Evolutionary conservation across 2,113 vertebrate genomes (phyloP).

Genomic region (Hemiprocne comata): DNA sequence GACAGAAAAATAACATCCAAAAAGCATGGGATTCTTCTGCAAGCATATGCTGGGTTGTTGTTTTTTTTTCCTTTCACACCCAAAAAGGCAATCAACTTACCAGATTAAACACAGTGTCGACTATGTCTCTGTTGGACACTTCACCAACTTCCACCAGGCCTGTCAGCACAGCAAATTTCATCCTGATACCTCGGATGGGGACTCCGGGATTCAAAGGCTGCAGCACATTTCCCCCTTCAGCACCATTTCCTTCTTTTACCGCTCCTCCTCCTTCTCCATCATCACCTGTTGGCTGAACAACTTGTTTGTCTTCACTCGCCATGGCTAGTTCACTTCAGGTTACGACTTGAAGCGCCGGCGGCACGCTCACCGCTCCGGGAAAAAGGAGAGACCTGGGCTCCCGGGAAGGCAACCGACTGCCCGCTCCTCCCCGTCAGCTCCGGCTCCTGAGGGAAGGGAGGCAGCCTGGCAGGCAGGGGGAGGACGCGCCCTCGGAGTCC

Average conservation of each 20-base stretch:
- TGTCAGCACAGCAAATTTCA: conserved; percentile 95
- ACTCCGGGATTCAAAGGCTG: conserved; percentile 83
- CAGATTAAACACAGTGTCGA: conserved; percentile 96
- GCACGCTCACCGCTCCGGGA: neutral
- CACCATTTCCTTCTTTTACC: conserved; percentile 56
- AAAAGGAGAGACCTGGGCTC: neutral
- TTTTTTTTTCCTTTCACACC: neutral
- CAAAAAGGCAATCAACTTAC: conserved; percentile 75
- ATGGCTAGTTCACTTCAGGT: conserved; percentile 44
- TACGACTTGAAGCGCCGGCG: neutral
- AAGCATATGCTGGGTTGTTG: fast-evolving
- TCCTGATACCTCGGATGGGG: conserved; percentile 91
- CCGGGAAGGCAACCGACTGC: neutral
- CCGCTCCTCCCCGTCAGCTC: neutral
- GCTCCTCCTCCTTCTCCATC: conserved; percentile 57
- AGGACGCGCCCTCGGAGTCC: conserved; percentile 17
- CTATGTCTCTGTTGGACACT: conserved; percentile 91
- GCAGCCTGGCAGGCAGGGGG: neutral
- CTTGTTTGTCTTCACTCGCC: conserved; percentile 72
- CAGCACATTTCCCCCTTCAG: conserved; percentile 20
- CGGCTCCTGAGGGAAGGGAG: neutral
- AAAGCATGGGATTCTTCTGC: neutral
- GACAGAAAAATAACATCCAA: neutral
- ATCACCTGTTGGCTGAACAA: conserved; percentile 75
- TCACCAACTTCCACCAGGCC: conserved; percentile 94